Base-by-base conservation (phyloP, 2,888 invertebrate species). In the Noctua janthina region DNA sequence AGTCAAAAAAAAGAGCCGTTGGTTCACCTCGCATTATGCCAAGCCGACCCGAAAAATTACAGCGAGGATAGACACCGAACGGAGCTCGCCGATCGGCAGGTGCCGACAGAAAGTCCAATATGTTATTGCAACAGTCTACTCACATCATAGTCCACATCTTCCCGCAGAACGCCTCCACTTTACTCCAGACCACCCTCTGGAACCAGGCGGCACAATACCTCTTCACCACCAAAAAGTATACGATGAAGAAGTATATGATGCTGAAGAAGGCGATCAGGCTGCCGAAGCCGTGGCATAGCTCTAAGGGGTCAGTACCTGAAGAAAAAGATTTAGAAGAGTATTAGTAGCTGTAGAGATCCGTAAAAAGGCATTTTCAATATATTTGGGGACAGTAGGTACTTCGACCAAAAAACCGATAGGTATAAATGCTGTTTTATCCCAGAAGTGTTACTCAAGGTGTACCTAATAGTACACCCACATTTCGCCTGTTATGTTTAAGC, bases 211-310 rank as follows among this genome's bases (percentile, higher is more conserved):
- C 97, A 13, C 97, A 90, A 81, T 92, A 97, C 17, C 96, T 97
- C 94, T 98, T 98, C 59, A 98, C 93, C 8, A 98, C 92, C 71
- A 95, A 91, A 88, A 97, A 98, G 92, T 98, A 98, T 49, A 98
- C 91, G 0, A 98, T 77, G 74, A 97, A 97, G 87, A 97, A 96
- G 87, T 98, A 98, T 6, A 97, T 92, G 49, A 98, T 96, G 29
- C 94, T 93, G 1, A 98, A 94, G 0, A 98, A 91, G 0, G 98
- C 96, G 51, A 98, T 94, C 0, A 98, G 95, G 93, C 98, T 97
- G 66, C 98, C 98, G 87, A 98, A 98, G 0, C 98, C 98, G 74
- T 97, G 92, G 91, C 98, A 98, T 91, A 97, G 90, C 39, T 96
- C 93, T 56, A 97, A 80, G 0, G 94, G 93, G 0, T 93, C 91